phyloP scores from a whole-genome alignment of 1,140 invertebrate genomes.

The Anthonomus grandis region DNA sequence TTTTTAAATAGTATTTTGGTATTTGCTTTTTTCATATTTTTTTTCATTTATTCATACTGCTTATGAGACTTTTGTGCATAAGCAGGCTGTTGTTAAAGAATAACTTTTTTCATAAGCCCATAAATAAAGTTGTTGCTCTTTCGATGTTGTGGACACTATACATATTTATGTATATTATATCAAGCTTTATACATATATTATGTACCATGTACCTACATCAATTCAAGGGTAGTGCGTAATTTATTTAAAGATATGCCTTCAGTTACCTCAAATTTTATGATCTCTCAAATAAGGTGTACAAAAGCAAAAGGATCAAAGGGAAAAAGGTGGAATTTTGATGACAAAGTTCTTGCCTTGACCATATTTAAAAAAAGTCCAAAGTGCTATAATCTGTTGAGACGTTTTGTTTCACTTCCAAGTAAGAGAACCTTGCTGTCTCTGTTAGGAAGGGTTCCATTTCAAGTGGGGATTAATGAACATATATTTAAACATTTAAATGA shows the following conservation, averaged over 20 bases:
- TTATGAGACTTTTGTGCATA: too few relatives aligned
- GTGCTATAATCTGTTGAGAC: not conserved
- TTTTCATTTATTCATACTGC: too few relatives aligned
- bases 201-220: too few relatives aligned
- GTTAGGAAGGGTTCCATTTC: not conserved
- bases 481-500: not conserved
- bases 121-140: too few relatives aligned
- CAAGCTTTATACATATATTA: too few relatives aligned
- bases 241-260: conserved; percentile 8
- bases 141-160: too few relatives aligned
- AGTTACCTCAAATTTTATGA: conserved; percentile 9
- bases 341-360: conserved; percentile 1
- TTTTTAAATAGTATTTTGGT: too few relatives aligned
- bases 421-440: not conserved
- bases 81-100: too few relatives aligned
- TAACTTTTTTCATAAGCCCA: too few relatives aligned
- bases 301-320: conserved; percentile 1
- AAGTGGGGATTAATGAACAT: not conserved
- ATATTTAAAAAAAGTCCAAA: conserved; percentile 8
- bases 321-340: conserved; percentile 10
- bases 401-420: not conserved
- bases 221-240: not conserved
- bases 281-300: conserved; percentile 3
- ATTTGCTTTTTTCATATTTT: too few relatives aligned
- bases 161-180: too few relatives aligned